These are phyloP conservation scores for Caenorhabditis sp. DNA, from an alignment of 2,888 invertebrate genomes.

Conservation along the genomic window DNA sequence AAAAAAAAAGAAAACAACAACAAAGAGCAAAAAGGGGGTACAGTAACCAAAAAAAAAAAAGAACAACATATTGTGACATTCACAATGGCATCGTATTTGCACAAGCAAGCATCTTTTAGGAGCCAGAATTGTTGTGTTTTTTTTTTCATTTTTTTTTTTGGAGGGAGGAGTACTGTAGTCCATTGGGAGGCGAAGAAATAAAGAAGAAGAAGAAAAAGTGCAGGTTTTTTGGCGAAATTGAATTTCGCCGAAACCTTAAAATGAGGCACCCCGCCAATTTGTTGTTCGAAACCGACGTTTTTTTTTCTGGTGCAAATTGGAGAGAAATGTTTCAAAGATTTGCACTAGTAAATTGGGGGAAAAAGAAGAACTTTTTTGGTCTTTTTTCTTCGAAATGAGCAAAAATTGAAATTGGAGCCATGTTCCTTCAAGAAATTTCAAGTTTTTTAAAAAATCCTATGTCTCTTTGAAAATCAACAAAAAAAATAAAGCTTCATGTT, in stretches of 20 bases:
- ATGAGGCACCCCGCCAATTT: constrained; percentile 15
- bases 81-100: neutral
- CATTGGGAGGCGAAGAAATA: constrained; percentile 2
- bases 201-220: constrained; percentile 10
- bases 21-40: neutral
- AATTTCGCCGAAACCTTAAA: constrained; percentile 43
- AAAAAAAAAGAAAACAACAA: too few species aligned
- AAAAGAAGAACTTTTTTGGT: neutral
- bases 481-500: too few species aligned
- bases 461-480: too few species aligned
- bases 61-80: constrained; percentile 16
- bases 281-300: neutral
- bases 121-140: neutral
- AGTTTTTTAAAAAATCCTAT: too few species aligned
- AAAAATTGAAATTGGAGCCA: too few species aligned
- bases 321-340: neutral
- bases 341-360: neutral
- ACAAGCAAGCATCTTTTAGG: neutral
- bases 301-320: neutral
- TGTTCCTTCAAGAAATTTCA: too few species aligned
- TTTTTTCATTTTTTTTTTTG: too few species aligned
- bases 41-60: constrained; percentile 3
- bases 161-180: neutral
- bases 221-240: constrained; percentile 15
- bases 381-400: neutral